Evolutionary conservation across 2,888 invertebrate genomes (phyloP), one percentile per base, ranked within the genome.

Genomic region (Stenodera caucasica): DNA sequence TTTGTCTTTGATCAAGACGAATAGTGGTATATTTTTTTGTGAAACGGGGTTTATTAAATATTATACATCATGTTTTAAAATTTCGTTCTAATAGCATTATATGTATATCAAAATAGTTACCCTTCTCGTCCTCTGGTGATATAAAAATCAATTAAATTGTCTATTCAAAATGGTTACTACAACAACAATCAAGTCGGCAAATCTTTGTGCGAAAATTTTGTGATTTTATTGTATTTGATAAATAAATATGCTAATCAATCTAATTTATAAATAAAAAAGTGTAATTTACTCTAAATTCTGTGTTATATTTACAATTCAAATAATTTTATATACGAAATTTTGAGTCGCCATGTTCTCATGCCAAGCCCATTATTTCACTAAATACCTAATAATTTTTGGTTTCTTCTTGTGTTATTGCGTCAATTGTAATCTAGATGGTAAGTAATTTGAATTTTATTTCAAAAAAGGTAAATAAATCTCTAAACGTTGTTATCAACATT

Each of bases 321-420:
- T 60, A n/a, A 59, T 61, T 68, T 68, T 45, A 64, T 65, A 66
- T 62, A 62, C 64, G 23, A 35, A 37, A 50, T 57, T 69, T 64
- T 67, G 63, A 64, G 74, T 72, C 78, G 79, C 77, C 78, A 80
- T 81, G 81, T 76, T 78, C 73, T 65, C 66, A 63, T 75, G 79
- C 81, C 81, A 78, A 80, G 80, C 81, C 81, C 81, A 78, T 75
- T 73, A 70, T 69, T 69, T 74, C 67, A 68, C 72, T 65, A 73
- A 74, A 71, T 69, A 71, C 67, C 66, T 77, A 59, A 61, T 77
- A 63, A 67, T 78, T 71, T 75, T 74, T 67, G 70, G 72, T 61
- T 67, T 75, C 67, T 69, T 71, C 63, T 70, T 68, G 60, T 70
- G 67, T 69, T 66, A 60, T 56, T 68, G 67, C 58, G 72, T 72